Percentiles rank a stretch among this genome's conserved stretches.
Evolutionary conservation across 2,113 vertebrate species (phyloP).

Genomic region (Terrapene triunguis): DNA sequence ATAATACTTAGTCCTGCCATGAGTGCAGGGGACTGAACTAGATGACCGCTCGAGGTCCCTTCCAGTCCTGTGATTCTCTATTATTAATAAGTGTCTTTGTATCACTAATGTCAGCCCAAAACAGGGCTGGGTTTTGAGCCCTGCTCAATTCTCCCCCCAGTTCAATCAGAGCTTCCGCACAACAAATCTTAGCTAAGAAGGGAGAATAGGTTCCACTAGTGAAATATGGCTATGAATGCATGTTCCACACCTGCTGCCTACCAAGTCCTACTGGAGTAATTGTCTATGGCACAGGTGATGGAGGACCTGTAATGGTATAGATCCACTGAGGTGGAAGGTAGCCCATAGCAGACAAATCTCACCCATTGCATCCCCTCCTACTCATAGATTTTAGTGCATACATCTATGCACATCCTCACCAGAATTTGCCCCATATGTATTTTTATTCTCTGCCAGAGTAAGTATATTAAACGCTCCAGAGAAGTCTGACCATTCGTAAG

Average conservation of each 20-base stretch:
- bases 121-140: not conserved
- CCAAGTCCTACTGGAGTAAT: rapidly evolving
- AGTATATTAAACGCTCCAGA: not conserved
- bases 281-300: rapidly evolving
- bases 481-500: rapidly evolving
- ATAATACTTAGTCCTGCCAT: too few relatives aligned
- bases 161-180: not conserved
- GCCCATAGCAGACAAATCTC: not conserved
- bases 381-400: not conserved
- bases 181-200: rapidly evolving
- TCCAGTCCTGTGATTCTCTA: too few relatives aligned
- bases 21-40: too few relatives aligned
- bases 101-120: not conserved
- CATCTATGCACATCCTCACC: not conserved
- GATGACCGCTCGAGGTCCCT: too few relatives aligned
- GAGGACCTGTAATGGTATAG: not conserved
- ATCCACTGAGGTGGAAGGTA: rapidly evolving
- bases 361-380: not conserved
- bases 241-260: rapidly evolving
- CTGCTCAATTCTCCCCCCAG: not conserved
- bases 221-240: not conserved
- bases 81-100: too few relatives aligned
- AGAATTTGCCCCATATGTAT: not conserved
- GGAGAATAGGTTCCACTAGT: not conserved
- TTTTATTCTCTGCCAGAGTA: not conserved